phyloP scores from a whole-genome alignment of 1,140 invertebrate genomes.

The Sesamia nonagrioides region DNA sequence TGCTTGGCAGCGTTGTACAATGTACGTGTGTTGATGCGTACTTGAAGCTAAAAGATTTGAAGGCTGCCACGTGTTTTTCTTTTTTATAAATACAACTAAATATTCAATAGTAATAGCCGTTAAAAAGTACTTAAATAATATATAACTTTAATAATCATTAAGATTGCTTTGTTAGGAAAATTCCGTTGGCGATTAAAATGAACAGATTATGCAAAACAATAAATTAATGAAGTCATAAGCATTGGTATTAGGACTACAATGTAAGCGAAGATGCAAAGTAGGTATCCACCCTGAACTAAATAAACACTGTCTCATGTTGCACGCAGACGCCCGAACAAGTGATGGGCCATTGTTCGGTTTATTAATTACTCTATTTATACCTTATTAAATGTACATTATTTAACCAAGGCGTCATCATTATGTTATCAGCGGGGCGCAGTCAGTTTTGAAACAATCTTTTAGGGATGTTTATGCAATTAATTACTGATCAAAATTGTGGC shows the following conservation, averaged over 20 bases:
- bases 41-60: too few species aligned
- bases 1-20: too few species aligned
- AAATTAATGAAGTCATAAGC: constrained; percentile 39
- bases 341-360: constrained; percentile 29
- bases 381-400: constrained; percentile 34
- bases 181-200: constrained; percentile 37
- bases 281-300: constrained; percentile 64
- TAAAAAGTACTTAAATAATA: background rate
- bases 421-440: background rate
- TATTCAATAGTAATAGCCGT: constrained; percentile 1
- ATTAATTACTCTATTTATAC: constrained; percentile 42
- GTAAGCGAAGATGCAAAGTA: constrained; percentile 42
- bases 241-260: constrained; percentile 16
- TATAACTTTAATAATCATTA: background rate
- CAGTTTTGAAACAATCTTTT: background rate
- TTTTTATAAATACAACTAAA: background rate
- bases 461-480: too few species aligned
- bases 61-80: too few species aligned
- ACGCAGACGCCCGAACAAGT: constrained; percentile 55
- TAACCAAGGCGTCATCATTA: constrained; percentile 12
- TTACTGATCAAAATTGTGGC: too few species aligned
- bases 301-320: constrained; percentile 66
- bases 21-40: too few species aligned
- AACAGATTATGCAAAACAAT: constrained; percentile 45
- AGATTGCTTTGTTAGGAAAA: constrained; percentile 45